A percentile compares a stretch with the other conserved stretches of the same genome.
These are phyloP conservation scores for Habroteleia sp. DNA, from an alignment of 2,888 invertebrate genomes.

Conservation along the genomic window DNA sequence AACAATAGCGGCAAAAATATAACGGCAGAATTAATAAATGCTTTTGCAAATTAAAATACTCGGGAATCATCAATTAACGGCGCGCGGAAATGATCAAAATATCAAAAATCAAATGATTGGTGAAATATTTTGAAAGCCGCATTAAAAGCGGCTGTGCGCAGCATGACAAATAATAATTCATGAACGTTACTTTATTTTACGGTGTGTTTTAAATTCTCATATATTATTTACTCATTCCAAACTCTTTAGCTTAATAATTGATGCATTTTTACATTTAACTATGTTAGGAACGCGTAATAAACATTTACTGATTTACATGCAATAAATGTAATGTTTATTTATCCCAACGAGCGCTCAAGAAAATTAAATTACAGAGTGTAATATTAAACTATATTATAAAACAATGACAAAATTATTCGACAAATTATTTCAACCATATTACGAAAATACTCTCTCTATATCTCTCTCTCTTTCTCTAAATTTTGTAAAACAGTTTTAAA, in stretches of 20 bases:
- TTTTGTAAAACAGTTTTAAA: too few species aligned
- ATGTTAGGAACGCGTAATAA: slow-evolving; percentile 11
- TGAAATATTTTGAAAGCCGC: slow-evolving; percentile 27
- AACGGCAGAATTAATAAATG: slow-evolving; percentile 25
- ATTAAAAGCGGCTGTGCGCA: slow-evolving; percentile 26
- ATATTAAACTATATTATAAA: too few species aligned
- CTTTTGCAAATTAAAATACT: slow-evolving; percentile 33
- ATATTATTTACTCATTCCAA: slow-evolving; percentile 39
- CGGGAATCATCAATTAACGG: slow-evolving; percentile 25
- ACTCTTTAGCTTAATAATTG: slow-evolving; percentile 45
- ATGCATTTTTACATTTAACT: slow-evolving; percentile 36
- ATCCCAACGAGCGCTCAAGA: not conserved
- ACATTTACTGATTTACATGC: slow-evolving; percentile 31
- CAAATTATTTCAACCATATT: too few species aligned
- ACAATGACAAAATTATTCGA: too few species aligned
- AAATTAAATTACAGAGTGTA: slow-evolving; percentile 7
- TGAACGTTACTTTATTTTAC: slow-evolving; percentile 40
- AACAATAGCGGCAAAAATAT: slow-evolving; percentile 34
- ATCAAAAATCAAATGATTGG: slow-evolving; percentile 28
- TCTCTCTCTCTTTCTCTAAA: too few species aligned
- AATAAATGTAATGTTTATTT: slow-evolving; percentile 34
- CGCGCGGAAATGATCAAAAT: slow-evolving; percentile 24
- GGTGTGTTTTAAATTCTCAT: slow-evolving; percentile 44
- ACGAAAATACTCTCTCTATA: too few species aligned
- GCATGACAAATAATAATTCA: slow-evolving; percentile 38